A percentile compares a stretch with the other conserved stretches of the same genome.
Evolutionary conservation across 2,113 vertebrate species (phyloP).

Genomic region (Entomyzon cyanotis): DNA sequence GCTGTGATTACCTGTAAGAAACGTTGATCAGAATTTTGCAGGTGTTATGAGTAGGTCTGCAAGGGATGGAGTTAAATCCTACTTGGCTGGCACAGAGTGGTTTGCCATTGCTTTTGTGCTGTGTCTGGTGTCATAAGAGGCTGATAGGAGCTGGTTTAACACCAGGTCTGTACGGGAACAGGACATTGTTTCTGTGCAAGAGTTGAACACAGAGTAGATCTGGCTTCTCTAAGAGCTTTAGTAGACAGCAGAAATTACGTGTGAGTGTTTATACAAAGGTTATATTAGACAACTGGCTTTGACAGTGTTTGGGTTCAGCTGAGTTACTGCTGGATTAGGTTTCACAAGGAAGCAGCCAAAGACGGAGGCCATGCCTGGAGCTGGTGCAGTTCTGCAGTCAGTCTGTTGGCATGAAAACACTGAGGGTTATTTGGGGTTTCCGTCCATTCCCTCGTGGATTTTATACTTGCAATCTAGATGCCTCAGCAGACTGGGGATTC

Average conservation of each 20-base stretch:
- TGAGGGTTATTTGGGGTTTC: background rate
- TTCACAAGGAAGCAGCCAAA: background rate
- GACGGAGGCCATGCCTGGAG: background rate
- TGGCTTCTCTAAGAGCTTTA: background rate
- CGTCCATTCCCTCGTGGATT: background rate
- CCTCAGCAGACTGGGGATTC: background rate
- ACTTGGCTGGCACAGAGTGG: accelerated
- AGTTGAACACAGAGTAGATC: background rate
- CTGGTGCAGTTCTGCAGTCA: background rate
- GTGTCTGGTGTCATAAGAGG: accelerated
- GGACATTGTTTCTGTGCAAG: accelerated
- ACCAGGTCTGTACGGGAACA: background rate
- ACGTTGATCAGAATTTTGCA: background rate
- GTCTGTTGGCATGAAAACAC: background rate
- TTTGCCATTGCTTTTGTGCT: background rate
- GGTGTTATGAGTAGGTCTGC: background rate
- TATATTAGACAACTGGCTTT: background rate
- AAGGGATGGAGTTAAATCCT: background rate
- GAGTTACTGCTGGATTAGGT: background rate
- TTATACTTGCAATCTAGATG: accelerated
- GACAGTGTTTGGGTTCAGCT: background rate
- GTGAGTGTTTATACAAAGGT: background rate
- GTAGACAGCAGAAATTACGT: background rate
- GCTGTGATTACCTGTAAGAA: background rate
- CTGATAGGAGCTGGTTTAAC: background rate